Conservation (phyloP, 2,113 vertebrate species). For the Polyodon spathula region DNA sequence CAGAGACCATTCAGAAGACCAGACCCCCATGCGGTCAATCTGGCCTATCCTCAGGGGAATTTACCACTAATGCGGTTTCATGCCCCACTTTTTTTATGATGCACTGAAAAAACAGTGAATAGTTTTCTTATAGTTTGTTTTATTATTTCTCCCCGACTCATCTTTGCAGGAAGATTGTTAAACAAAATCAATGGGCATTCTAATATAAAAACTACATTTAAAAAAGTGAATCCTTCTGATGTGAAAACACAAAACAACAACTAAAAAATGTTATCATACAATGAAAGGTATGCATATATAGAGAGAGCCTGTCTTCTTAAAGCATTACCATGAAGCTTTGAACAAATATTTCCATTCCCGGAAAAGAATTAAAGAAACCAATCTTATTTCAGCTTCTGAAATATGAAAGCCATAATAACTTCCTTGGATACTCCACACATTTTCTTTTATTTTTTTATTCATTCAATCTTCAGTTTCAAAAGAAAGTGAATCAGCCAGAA, state of each 20-base stretch:
- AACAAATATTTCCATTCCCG: constrained; percentile 61
- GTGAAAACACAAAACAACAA: neutral
- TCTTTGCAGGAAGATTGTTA: constrained; percentile 28
- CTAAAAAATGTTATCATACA: constrained; percentile 37
- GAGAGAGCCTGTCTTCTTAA: constrained; percentile 38
- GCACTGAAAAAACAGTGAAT: constrained; percentile 48
- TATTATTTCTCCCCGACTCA: constrained; percentile 45
- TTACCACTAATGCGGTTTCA: constrained; percentile 50
- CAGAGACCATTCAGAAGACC: constrained; percentile 57
- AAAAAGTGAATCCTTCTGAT: constrained; percentile 13
- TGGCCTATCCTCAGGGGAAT: constrained; percentile 45
- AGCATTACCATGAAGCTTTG: constrained; percentile 43
- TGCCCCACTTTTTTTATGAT: constrained; percentile 61
- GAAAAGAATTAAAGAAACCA: constrained; percentile 66
- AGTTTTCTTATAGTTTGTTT: constrained; percentile 43
- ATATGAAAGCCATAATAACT: constrained; percentile 72
- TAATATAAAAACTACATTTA: constrained; percentile 24
- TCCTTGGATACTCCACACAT: constrained; percentile 51
- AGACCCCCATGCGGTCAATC: constrained; percentile 37
- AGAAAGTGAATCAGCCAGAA: constrained; percentile 91
- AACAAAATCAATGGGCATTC: constrained; percentile 37
- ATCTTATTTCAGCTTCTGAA: constrained; percentile 71
- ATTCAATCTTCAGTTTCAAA: constrained; percentile 89
- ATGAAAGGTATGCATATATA: constrained; percentile 37
- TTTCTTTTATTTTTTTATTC: constrained; percentile 62